Base-by-base conservation (phyloP, 2,888 invertebrate genomes). In the Parnassius smintheus region DNA sequence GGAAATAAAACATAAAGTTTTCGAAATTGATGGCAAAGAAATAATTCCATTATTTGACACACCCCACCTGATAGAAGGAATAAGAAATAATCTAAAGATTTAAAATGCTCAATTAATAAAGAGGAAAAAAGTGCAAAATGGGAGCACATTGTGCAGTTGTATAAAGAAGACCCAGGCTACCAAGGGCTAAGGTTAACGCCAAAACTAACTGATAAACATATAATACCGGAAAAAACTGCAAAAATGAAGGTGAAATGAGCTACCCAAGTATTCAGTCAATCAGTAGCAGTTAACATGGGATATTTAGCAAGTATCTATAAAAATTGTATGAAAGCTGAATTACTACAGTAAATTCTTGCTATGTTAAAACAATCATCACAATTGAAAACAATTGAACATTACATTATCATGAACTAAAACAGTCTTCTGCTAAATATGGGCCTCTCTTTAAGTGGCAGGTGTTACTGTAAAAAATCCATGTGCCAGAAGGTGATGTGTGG, bases 231-330 rank as follows among this genome's bases (percentile, higher is more conserved):
- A n/a, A 73, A 72, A 67, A 59, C 72, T 0, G 61, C 65, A 0
- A 71, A 70, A 68, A 73, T 72, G 69, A 74, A 73, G 54, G 71
- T 73, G 0, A 73, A 74, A 67, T 70, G 56, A 45, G 74, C 74
- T 1, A 64, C 66, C 2, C 75, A 73, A 56, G 18, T 76, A 35
- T 73, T 75, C 54, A 77, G 75, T 46, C 53, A 61, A 8, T 71
- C 72, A n/a, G n/a, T n/a, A n/a, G n/a, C n/a, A n/a, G n/a, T n/a
- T n/a, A n/a, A n/a, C n/a, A n/a, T n/a, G n/a, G n/a, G n/a, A n/a
- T n/a, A n/a, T n/a, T n/a, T n/a, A n/a, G n/a, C n/a, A n/a, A n/a
- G n/a, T n/a, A n/a, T n/a, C n/a, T n/a, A n/a, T n/a, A n/a, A n/a
- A n/a, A n/a, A n/a, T n/a, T n/a, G n/a, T n/a, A n/a, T n/a, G n/a